Base-by-base conservation (phyloP, 2,113 vertebrate species). In the Cricetomys ansorgei region DNA sequence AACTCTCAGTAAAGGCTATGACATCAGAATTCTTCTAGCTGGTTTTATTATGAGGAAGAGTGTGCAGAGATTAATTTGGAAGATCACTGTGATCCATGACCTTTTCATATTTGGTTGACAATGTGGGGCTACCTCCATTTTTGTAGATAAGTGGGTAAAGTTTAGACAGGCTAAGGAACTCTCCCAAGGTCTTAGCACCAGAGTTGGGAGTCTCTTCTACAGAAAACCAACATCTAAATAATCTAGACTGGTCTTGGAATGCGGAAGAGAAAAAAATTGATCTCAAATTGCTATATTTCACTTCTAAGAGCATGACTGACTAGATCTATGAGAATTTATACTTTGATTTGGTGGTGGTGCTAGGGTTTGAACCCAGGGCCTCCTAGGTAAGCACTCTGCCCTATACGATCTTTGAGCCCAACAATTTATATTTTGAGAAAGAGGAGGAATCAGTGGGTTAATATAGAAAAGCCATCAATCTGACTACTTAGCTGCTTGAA, bases 401-500 rank as follows among this genome's bases (percentile, higher is more conserved):
- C n/a, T 19, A 43, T 11, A 7, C n/a, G 43, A 10, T 31, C 15
- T 62, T 15, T 15, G 57, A 65, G 29, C 1, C 27, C 9, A 65
- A 64, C 29, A 65, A 85, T 65, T 85, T 65, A 23, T 85, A 85
- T 81, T 88, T 67, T 50, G 5, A 90, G 5, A 90, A 92, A 96
- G 16, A 88, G 48, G 11, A 79, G 10, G 5, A 73, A 72, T 21
- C 17, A 83, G 25, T 16, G 15, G 29, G 57, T 34, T 55, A 59
- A 45, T 15, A n/a, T 0, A 27, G 88, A 88, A 92, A 80, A 90
- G 12, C 10, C 67, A 89, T 53, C 83, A 53, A 4, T 15, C 45
- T 64, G 21, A 75, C 55, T 76, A 16, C 21, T 50, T 77, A 84
- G 72, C 45, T 89, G 34, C 65, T 83, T 23, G 0, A 27, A 73